phyloP scores from a whole-genome alignment of 35 echinoderm and acorn worm genomes.

The Heliocidaris erythrogramma region DNA sequence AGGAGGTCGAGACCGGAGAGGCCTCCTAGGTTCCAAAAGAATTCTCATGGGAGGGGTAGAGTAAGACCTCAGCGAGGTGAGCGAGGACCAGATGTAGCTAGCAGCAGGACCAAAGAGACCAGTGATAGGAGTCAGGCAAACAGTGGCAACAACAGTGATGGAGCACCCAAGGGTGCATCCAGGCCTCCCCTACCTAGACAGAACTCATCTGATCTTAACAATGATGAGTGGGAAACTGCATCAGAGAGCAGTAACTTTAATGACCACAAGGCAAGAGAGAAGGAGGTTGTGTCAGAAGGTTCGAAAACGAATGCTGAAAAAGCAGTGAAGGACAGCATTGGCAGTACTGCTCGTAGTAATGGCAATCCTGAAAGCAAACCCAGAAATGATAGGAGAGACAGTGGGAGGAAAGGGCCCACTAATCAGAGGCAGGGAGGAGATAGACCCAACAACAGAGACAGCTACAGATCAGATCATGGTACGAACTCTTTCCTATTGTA shows the following conservation, averaged over 20 bases:
- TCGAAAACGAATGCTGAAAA: neutral
- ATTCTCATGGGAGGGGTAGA: conserved; percentile 67
- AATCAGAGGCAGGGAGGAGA: conserved; percentile 44
- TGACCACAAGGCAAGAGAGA: conserved; percentile 68
- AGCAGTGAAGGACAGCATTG: conserved; percentile 34
- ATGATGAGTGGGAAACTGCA: conserved; percentile 99
- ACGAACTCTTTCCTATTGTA: neutral
- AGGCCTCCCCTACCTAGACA: conserved; percentile 75
- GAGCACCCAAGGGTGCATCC: conserved; percentile 28
- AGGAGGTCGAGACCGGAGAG: conserved; percentile 71
- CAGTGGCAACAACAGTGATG: conserved; percentile 76
- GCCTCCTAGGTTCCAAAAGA: conserved; percentile 92
- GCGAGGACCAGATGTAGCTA: neutral
- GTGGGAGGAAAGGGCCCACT: conserved; percentile 48
- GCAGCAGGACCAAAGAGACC: conserved; percentile 34
- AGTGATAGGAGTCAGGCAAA: conserved; percentile 16
- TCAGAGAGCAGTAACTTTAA: conserved; percentile 99
- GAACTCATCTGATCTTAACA: conserved; percentile 93
- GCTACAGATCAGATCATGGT: conserved; percentile 40
- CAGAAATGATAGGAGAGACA: conserved; percentile 57
- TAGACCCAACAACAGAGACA: conserved; percentile 19
- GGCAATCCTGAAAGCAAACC: conserved; percentile 7
- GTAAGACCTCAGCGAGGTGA: conserved; percentile 20
- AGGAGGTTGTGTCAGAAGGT: conserved; percentile 20
- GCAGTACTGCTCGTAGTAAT: conserved; percentile 46